Base-by-base conservation (phyloP, 2,113 vertebrate genomes). In the Lepus europaeus region DNA sequence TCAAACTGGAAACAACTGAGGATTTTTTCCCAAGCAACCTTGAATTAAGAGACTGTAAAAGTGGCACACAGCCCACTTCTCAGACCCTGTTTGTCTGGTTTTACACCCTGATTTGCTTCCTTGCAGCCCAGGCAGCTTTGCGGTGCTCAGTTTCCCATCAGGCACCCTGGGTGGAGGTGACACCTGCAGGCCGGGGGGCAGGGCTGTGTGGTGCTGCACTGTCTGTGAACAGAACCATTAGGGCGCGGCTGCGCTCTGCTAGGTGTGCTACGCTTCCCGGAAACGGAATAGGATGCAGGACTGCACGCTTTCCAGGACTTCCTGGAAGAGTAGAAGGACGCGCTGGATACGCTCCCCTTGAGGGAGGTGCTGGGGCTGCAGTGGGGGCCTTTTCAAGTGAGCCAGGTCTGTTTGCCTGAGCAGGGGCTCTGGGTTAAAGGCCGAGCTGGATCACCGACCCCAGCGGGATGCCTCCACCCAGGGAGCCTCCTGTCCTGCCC, bases 1-100 rank as follows among this genome's bases (percentile, higher is more conserved):
- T 94, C 81, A 96, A 96, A 95, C 70, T 94, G 59, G 87, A 97
- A 96, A 96, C 29, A 59, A 61, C 83, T 14, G 45, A 88, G 36
- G 17, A 6, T 61, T 59, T 61, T 25, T 29, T 88, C 6, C 39
- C 83, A 69, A 96, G 64, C 33, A 91, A 87, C 39, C 69, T 96
- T 81, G 80, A 91, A 56, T 91, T 89, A 87, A 84, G 49, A 89
- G 74, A 86, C 70, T 22, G 10, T 85, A 87, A 82, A 51, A 36
- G 33, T 95, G 89, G 80, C 66, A 73, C 91, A 68, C 66, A 83
- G 92, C 82, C 80, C n/a, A 73, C 33, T 92, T 66, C 79, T 53
- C 93, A 94, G 61, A 63, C 72, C 81, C 14, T 59, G 70, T 83
- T 87, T 63, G 20, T 94, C 72, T 95, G 81, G 72, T 69, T 90